Evolutionary conservation across 1,140 invertebrate genomes (phyloP), one percentile per base, ranked within the genome.

Genomic region (Hermatobates lingyangjiaoensis): DNA sequence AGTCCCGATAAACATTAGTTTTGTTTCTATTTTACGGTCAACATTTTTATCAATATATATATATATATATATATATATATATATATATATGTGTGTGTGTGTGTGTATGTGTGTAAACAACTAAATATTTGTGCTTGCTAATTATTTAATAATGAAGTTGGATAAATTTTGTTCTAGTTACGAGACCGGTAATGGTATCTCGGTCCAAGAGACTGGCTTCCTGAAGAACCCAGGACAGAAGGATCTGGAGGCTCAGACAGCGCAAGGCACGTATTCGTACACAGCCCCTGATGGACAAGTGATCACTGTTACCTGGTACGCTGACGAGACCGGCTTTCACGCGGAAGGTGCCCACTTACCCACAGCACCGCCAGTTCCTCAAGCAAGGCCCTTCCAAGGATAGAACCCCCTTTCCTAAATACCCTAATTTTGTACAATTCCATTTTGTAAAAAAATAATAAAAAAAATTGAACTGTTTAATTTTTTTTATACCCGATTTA

Each of bases 301-400:
- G 42, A 74, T 83, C 52, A 69, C 71, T 2, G 62, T 89, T 25
- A 74, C 72, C 4, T 89, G 87, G 69, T 75, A 77, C 18, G 83
- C 84, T 23, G 82, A 86, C 57, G 80, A 86, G 60, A 79, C 79
- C 54, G 82, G 82, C 15, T 87, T 84, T 67, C 76, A 75, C 53
- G 79, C 81, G 1, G 64, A 74, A 50, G 81, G 82, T 25, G 74
- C 74, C 26, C 81, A 84, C 62, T 65, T 86, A 23, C 83, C 83
- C 30, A 83, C 81, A 2, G 79, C 83, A n/a, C 82, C 83, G 0
- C 80, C 80, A 48, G 79, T 81, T 58, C 80, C 81, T 24, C 59
- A 62, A 27, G 65, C 61, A 65, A 59, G 27, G 61, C 68, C 1
- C 66, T 40, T 63, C 63, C 67, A 62, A 54, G 67, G 58, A 60